Evolutionary conservation across 2,888 invertebrate species (phyloP).

Genomic region (Cepaea hortensis): DNA sequence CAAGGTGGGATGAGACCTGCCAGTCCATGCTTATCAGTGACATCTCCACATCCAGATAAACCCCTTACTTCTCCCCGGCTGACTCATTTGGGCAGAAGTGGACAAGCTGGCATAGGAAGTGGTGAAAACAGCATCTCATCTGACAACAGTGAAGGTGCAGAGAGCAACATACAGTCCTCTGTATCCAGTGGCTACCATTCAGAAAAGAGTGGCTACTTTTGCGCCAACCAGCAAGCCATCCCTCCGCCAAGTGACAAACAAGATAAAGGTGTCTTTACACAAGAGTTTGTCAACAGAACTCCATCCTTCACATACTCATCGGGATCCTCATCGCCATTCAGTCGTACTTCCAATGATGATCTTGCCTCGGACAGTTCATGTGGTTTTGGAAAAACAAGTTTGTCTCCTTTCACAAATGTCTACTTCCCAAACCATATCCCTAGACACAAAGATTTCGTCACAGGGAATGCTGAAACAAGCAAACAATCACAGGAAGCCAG

Average conservation of each 20-base stretch:
- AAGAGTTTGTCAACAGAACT: conserved; percentile 54
- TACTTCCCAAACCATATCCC: conserved; percentile 40
- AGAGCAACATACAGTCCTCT: conserved; percentile 56
- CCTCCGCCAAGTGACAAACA: conserved; percentile 25
- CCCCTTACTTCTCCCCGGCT: conserved; percentile 18
- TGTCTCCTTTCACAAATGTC: conserved; percentile 24
- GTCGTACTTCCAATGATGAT: conserved; percentile 48
- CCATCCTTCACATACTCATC: conserved; percentile 59
- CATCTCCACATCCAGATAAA: neutral
- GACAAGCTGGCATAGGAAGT: conserved; percentile 44
- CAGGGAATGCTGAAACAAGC: conserved; percentile 1
- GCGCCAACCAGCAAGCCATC: neutral
- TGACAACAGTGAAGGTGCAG: conserved; percentile 56
- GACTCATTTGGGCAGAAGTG: neutral
- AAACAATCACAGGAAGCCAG: neutral
- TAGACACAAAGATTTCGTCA: conserved; percentile 55
- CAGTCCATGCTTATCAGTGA: conserved; percentile 9
- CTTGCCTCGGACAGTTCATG: conserved; percentile 11
- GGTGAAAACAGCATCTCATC: conserved; percentile 62
- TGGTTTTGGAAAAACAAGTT: neutral
- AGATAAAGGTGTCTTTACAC: conserved; percentile 52
- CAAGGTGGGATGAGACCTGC: conserved; percentile 32
- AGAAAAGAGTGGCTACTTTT: conserved; percentile 45
- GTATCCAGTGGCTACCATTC: conserved; percentile 58
- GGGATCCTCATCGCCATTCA: conserved; percentile 51